Percentiles rank a stretch among this genome's conserved stretches.
Evolutionary conservation across 2,888 invertebrate genomes (phyloP).

Genomic region (Xestia sexstrigata): DNA sequence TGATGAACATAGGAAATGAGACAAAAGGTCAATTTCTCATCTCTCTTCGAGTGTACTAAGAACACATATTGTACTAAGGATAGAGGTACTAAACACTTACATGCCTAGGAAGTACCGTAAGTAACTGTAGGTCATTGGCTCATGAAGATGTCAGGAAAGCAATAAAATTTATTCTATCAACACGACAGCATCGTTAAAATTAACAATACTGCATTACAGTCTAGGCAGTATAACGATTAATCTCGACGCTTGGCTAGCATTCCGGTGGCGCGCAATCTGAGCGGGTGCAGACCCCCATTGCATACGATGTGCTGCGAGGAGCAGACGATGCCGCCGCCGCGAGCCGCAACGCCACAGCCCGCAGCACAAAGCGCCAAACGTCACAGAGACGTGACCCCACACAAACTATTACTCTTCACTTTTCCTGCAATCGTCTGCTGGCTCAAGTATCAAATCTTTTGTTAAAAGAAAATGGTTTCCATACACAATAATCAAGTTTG

Average conservation of each 20-base stretch:
- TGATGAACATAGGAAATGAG: slow-evolving; percentile 28
- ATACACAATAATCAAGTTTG: not conserved
- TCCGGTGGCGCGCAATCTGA: slow-evolving; percentile 54
- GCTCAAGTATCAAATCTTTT: not conserved
- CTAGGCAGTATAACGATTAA: slow-evolving; percentile 69
- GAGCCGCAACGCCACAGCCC: slow-evolving; percentile 19
- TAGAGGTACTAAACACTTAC: slow-evolving; percentile 74
- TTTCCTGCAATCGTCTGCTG: not conserved
- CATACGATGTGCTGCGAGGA: slow-evolving; percentile 41
- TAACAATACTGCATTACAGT: slow-evolving; percentile 74
- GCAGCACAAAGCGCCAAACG: slow-evolving; percentile 66
- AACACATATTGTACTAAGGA: slow-evolving; percentile 70
- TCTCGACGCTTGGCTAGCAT: slow-evolving; percentile 56
- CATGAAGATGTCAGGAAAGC: slow-evolving; percentile 83
- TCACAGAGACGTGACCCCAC: slow-evolving; percentile 65
- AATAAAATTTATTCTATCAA: slow-evolving; percentile 81
- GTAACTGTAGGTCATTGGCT: slow-evolving; percentile 85
- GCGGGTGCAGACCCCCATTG: slow-evolving; percentile 45
- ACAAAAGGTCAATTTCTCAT: slow-evolving; percentile 49
- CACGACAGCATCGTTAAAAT: slow-evolving; percentile 76
- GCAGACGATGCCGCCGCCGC: slow-evolving; percentile 31
- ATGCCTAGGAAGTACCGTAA: slow-evolving; percentile 82
- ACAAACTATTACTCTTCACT: slow-evolving; percentile 60
- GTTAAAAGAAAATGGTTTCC: not conserved
- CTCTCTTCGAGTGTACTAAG: slow-evolving; percentile 54